Conservation (phyloP, 1,140 invertebrate species). For the Microplitis demolitor region DNA sequence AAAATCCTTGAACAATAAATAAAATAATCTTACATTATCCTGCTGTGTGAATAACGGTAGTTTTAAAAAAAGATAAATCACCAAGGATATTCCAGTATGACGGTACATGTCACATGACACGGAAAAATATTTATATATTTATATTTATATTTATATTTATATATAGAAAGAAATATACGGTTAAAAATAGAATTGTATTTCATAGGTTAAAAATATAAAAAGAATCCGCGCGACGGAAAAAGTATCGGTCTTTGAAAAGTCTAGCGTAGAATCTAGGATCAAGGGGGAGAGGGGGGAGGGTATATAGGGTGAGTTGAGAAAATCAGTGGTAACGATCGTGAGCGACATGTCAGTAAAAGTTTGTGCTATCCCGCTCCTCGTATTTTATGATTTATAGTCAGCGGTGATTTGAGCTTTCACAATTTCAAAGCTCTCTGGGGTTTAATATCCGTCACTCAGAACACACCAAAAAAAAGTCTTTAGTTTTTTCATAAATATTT, state of each 20-base stretch:
- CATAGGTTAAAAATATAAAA: neutral
- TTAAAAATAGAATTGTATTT: neutral
- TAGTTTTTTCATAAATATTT: neutral
- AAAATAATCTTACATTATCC: neutral
- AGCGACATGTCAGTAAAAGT: constrained; percentile 16
- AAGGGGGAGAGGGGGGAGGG: no score
- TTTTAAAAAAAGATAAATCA: constrained; percentile 19
- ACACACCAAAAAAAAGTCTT: neutral
- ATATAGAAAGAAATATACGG: neutral
- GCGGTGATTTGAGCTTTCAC: constrained; percentile 14
- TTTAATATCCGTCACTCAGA: neutral
- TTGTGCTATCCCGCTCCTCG: neutral
- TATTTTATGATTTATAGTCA: constrained; percentile 8
- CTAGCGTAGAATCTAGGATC: no score
- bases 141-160: neutral
- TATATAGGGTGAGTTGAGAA: neutral
- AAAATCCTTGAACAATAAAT: constrained; percentile 12
- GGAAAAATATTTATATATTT: constrained; percentile 6
- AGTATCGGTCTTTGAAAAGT: constrained; percentile 1
- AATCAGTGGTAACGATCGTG: constrained; percentile 8
- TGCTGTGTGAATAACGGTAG: constrained; percentile 21
- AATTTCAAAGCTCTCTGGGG: constrained; percentile 3
- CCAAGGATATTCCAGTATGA: constrained; percentile 12
- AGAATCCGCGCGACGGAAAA: constrained; percentile 1
- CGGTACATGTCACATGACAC: constrained; percentile 10